These are phyloP conservation scores for Cirrhinus molitorella DNA, from an alignment of 2,797 vertebrate species.

Conservation along the genomic window DNA sequence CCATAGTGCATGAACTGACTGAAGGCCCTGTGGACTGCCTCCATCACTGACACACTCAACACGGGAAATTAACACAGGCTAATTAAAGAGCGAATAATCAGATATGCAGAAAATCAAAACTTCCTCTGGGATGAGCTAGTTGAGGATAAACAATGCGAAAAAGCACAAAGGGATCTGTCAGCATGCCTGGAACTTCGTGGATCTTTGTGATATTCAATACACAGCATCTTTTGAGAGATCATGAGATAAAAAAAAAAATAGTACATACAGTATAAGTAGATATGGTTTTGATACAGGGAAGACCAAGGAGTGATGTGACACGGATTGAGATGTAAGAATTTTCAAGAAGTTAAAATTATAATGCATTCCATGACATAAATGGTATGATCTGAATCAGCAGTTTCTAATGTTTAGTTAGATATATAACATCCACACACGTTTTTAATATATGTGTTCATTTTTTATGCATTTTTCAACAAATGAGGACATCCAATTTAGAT, in stretches of 20 bases:
- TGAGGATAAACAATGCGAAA: slow-evolving; percentile 48
- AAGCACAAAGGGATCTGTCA: slow-evolving; percentile 20
- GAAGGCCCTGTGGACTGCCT: slow-evolving; percentile 56
- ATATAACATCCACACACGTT: neutral
- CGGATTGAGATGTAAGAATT: too few relatives aligned
- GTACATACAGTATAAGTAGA: neutral
- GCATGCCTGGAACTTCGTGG: slow-evolving; percentile 8
- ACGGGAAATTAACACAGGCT: slow-evolving; percentile 65
- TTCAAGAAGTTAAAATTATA: neutral
- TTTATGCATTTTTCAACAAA: neutral
- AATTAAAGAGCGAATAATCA: slow-evolving; percentile 68
- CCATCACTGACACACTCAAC: slow-evolving; percentile 58
- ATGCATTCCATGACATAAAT: neutral
- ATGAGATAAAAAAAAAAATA: too few relatives aligned
- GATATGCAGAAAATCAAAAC: slow-evolving; percentile 65
- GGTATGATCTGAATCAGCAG: neutral
- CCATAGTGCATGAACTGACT: slow-evolving; percentile 54
- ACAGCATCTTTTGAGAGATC: neutral
- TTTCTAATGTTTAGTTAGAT: neutral
- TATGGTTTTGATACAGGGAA: neutral
- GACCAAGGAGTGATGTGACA: neutral
- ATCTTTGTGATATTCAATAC: slow-evolving; percentile 8
- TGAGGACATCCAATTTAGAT: neutral
- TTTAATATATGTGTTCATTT: too few relatives aligned
- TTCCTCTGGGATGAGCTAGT: slow-evolving; percentile 60